Conservation (phyloP, 2,888 invertebrate species). For the Drosophila maculinotata region DNA sequence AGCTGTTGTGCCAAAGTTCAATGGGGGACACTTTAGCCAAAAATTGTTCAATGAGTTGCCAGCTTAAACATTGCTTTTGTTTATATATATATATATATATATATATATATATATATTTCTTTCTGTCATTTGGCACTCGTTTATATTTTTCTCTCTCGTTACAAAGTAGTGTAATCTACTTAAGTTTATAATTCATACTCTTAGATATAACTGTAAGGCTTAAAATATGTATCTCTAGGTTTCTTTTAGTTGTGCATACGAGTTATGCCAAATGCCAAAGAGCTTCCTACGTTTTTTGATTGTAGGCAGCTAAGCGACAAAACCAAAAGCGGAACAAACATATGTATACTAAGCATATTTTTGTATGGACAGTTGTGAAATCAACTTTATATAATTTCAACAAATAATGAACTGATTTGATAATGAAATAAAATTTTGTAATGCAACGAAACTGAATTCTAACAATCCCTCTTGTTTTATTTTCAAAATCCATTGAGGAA, state of each 20-base stretch:
- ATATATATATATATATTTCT: conserved; percentile 7
- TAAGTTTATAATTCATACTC: conserved; percentile 63
- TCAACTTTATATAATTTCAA: conserved; percentile 35
- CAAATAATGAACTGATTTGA: conserved; percentile 55
- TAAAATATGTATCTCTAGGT: conserved; percentile 54
- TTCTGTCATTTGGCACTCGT: conserved; percentile 28
- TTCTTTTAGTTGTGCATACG: conserved; percentile 49
- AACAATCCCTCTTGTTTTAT: conserved; percentile 12
- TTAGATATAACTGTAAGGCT: conserved; percentile 52
- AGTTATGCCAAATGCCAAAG: conserved; percentile 65
- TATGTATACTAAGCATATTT: conserved; percentile 32
- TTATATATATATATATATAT: conserved; percentile 4
- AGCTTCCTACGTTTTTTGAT: conserved; percentile 42
- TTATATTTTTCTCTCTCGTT: conserved; percentile 26
- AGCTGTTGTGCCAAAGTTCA: conserved; percentile 80
- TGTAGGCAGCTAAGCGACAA: conserved; percentile 49
- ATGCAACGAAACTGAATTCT: conserved; percentile 21
- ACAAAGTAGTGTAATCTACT: conserved; percentile 32
- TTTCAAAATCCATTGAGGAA: conserved; percentile 1
- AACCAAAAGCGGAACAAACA: conserved; percentile 61
- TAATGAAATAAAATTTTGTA: conserved; percentile 52
- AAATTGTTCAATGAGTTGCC: conserved; percentile 20
- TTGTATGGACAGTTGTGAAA: conserved; percentile 43
- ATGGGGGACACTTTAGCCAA: conserved; percentile 50
- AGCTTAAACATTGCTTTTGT: conserved; percentile 29